A percentile compares a stretch with the other conserved stretches of the same genome.
Evolutionary conservation across 2,113 vertebrate genomes (phyloP).

Genomic region (Alethe diademata): DNA sequence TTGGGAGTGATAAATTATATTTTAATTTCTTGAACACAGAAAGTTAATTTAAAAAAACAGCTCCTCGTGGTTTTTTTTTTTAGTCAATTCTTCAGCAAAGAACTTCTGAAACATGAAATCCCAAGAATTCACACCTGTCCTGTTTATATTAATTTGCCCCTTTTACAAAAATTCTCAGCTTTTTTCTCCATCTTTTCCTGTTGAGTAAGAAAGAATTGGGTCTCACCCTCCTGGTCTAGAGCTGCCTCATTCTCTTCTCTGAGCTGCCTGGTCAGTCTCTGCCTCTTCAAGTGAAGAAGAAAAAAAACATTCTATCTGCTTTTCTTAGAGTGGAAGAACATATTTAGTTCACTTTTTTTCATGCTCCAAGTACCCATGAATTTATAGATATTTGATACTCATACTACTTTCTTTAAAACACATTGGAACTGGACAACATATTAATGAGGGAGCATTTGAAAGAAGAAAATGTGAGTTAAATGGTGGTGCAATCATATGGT

Average conservation of each 20-base stretch:
- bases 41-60: neutral
- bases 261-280: neutral
- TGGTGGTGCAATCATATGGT: neutral
- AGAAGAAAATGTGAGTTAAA: neutral
- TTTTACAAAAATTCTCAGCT: neutral
- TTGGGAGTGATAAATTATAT: neutral
- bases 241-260: neutral
- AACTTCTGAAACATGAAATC: neutral
- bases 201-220: neutral
- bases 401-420: neutral
- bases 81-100: neutral
- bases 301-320: neutral
- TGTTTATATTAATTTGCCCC: neutral
- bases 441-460: neutral
- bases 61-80: neutral
- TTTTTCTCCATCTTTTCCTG: neutral
- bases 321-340: neutral
- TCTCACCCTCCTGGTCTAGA: neutral
- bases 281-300: neutral
- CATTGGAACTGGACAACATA: neutral
- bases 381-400: neutral
- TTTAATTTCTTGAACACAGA: neutral
- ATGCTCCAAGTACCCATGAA: neutral
- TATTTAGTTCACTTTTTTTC: neutral
- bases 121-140: neutral